These are phyloP conservation scores for Epistrophe eligans DNA, from an alignment of 2,888 invertebrate species.

Conservation along the genomic window DNA sequence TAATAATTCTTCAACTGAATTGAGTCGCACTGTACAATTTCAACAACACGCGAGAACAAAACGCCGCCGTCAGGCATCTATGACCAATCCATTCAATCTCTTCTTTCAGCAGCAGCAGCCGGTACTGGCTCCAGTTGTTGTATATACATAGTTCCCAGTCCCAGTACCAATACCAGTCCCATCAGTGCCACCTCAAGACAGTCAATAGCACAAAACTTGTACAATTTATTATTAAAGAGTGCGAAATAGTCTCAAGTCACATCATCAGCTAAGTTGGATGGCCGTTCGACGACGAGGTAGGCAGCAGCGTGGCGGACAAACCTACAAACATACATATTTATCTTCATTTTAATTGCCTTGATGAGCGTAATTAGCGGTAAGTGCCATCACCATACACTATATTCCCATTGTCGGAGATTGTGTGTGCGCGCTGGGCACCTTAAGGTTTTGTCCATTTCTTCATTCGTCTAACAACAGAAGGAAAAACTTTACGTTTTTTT, in stretches of 20 bases:
- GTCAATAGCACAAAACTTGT: slow-evolving; percentile 43
- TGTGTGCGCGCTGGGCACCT: slow-evolving; percentile 22
- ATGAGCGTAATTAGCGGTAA: slow-evolving; percentile 74
- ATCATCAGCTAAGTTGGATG: slow-evolving; percentile 18
- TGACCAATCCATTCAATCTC: slow-evolving; percentile 37
- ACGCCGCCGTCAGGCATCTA: slow-evolving; percentile 36
- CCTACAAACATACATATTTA: slow-evolving; percentile 68
- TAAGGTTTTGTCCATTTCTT: slow-evolving; percentile 1
- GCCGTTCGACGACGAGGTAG: not conserved
- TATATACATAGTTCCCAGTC: not conserved
- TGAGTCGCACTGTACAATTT: slow-evolving; percentile 50
- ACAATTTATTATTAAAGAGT: slow-evolving; percentile 72
- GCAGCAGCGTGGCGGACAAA: slow-evolving; percentile 18
- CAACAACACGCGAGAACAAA: slow-evolving; percentile 46
- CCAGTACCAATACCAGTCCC: not conserved
- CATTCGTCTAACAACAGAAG: slow-evolving; percentile 8
- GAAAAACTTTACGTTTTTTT: slow-evolving; percentile 18
- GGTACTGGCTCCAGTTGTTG: slow-evolving; percentile 25
- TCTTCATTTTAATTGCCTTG: slow-evolving; percentile 74
- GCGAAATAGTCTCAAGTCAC: slow-evolving; percentile 61
- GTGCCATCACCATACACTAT: slow-evolving; percentile 61
- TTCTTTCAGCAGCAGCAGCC: not conserved
- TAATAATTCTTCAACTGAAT: slow-evolving; percentile 48
- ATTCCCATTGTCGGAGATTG: slow-evolving; percentile 50
- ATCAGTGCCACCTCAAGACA: slow-evolving; percentile 14